Evolutionary conservation across 2,797 vertebrate species (phyloP).

Genomic region (Ptychadena robeensis): DNA sequence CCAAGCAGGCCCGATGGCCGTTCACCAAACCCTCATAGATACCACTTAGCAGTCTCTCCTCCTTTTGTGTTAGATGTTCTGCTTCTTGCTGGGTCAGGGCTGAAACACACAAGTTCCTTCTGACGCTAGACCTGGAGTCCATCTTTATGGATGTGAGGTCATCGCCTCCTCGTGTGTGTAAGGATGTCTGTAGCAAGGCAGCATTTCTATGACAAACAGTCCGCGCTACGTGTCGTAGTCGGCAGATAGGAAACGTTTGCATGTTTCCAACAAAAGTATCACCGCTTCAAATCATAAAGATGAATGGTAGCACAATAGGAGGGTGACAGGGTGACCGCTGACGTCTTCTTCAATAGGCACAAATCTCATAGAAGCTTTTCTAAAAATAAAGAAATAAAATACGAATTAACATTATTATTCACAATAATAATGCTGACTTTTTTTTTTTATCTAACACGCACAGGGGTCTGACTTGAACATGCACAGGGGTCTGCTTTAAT

Average conservation of each 20-base stretch:
- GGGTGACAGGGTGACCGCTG: too few relatives aligned
- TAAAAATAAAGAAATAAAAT: not conserved
- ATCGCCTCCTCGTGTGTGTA: not conserved
- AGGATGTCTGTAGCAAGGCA: not conserved
- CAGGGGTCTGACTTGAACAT: too few relatives aligned
- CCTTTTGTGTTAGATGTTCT: conserved; percentile 78
- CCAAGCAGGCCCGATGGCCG: conserved; percentile 88
- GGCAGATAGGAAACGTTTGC: conserved; percentile 4
- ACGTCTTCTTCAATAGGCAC: not conserved
- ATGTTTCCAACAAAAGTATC: not conserved
- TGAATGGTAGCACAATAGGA: not conserved
- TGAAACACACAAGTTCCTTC: conserved; percentile 71
- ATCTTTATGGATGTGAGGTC: not conserved
- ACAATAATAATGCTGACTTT: too few relatives aligned
- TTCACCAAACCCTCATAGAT: conserved; percentile 84
- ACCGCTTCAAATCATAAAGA: not conserved
- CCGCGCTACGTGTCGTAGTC: not conserved
- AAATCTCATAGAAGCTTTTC: not conserved
- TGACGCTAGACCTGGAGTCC: conserved; percentile 12
- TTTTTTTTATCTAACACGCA: too few relatives aligned
- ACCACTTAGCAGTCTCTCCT: conserved; percentile 81
- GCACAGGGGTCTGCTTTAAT: too few relatives aligned
- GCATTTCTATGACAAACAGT: conserved; percentile 5
- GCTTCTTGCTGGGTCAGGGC: conserved; percentile 67
- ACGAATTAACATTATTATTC: not conserved